Evolutionary conservation across 2,797 vertebrate genomes (phyloP).

Genomic region (Cetoscarus ocellatus): DNA sequence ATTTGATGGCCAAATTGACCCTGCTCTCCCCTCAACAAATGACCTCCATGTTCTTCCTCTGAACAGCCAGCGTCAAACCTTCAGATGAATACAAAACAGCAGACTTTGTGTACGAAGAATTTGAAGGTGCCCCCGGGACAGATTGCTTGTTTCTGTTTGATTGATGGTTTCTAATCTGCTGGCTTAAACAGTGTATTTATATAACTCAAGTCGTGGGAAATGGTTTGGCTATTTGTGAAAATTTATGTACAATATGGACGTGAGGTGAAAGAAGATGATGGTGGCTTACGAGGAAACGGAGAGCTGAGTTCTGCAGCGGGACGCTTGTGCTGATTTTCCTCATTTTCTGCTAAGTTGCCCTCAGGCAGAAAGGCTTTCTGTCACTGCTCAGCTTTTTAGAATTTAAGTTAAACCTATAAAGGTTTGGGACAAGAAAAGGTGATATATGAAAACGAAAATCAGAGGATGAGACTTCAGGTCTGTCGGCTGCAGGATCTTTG

Average conservation of each 20-base stretch:
- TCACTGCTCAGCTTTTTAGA: background rate
- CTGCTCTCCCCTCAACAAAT: background rate
- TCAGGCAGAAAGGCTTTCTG: background rate
- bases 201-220: slow-evolving; percentile 22
- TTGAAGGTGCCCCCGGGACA: slow-evolving; percentile 14
- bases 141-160: slow-evolving; percentile 36
- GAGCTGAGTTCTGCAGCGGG: slow-evolving; percentile 19
- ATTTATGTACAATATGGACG: slow-evolving; percentile 20
- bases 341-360: slow-evolving; percentile 9
- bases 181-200: background rate
- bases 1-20: slow-evolving; percentile 21
- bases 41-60: slow-evolving; percentile 18
- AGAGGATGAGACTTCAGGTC: background rate
- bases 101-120: background rate
- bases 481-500: no score
- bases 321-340: slow-evolving; percentile 17
- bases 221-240: slow-evolving; percentile 19
- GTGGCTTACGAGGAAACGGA: slow-evolving; percentile 9
- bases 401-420: slow-evolving; percentile 12
- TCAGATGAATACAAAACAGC: slow-evolving; percentile 36
- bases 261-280: slow-evolving; percentile 47
- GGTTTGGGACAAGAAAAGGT: background rate
- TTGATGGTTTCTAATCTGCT: slow-evolving; percentile 26
- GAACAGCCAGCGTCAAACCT: background rate
- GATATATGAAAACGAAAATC: background rate